A percentile compares a stretch with the other conserved stretches of the same genome.
phyloP scores from a whole-genome alignment of 2,113 vertebrate genomes.

The Isichthys henryi region DNA sequence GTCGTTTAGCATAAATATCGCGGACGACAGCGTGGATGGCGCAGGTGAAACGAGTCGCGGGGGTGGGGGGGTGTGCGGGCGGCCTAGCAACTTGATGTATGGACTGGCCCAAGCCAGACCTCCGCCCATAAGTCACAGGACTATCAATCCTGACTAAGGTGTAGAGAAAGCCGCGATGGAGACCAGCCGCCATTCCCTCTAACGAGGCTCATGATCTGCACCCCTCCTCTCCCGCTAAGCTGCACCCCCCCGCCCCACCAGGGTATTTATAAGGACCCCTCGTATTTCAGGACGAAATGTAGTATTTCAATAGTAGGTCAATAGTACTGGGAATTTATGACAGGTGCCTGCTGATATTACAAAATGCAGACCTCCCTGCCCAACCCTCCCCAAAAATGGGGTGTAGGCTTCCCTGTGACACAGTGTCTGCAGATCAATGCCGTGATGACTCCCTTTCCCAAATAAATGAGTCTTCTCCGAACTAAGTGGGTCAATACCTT shows the following conservation, averaged over 20 bases:
- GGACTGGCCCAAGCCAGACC: constrained; percentile 27
- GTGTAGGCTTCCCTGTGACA: background rate
- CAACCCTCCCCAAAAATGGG: background rate
- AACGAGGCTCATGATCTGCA: constrained; percentile 53
- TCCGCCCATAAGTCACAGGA: constrained; percentile 60
- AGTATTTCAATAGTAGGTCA: background rate
- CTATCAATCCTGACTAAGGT: constrained; percentile 65
- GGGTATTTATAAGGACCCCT: constrained; percentile 8
- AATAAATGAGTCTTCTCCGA: constrained; percentile 3
- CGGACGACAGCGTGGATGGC: constrained; percentile 39
- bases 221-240: background rate
- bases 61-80: constrained; percentile 45
- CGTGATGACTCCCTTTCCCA: background rate
- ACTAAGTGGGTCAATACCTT: background rate
- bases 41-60: constrained; percentile 33
- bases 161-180: constrained; percentile 54
- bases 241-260: background rate
- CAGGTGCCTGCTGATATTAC: background rate
- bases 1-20: constrained; percentile 25
- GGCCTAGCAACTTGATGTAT: too few relatives aligned
- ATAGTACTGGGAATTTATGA: background rate
- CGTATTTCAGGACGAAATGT: constrained; percentile 6
- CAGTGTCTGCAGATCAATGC: background rate
- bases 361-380: background rate
- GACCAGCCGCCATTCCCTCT: constrained; percentile 58